Base-by-base conservation (phyloP, 1,140 invertebrate species). In the Homalodisca vitripennis region DNA sequence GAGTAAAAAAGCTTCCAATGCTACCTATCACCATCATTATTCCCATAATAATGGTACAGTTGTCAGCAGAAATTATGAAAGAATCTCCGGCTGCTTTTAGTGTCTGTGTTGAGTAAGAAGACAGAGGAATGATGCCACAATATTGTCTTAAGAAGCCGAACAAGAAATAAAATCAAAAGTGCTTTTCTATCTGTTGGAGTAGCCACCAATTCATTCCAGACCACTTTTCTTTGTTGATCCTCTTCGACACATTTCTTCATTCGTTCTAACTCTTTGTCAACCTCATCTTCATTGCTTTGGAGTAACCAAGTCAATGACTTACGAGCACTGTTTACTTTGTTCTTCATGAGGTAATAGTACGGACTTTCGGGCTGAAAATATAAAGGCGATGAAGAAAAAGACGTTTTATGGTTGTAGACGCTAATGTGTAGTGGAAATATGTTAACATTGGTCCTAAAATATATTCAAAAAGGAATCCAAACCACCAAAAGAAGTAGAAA, bases 301-400 rank as follows among this genome's bases (percentile, higher is more conserved):
- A 93, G 81, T 0, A 97, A 80, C 72, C 84, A 89, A 60, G 83
- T 80, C 69, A 96, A 78, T 0, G 82, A 78, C 66, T 79, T 79
- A 13, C 80, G 68, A 0, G 84, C 83, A n/a, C 83, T 80, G 20
- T 82, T 78, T 31, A 79, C 78, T 48, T 78, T 74, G 76, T 84
- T 82, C 74, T 84, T 84, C 3, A 80, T 79, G 0, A 92, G 78
- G 31, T 88, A 80, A 72, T 85, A 92, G 67, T 87, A 88, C 0
- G 94, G 94, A 55, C 90, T 90, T 76, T 96, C 94, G 0, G 93
- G 93, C 82, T 94, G 89, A 48, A 87, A 85, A 10, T 84, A 67
- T 80, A 91, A 90, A 72, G 88, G 86, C 0, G 84, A 68, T 0
- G 90, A 74, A 77, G 92, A 90, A 0, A 87, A n/a, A n/a, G n/a